Percentiles rank a stretch among this genome's conserved stretches.
phyloP scores from a whole-genome alignment of 2,113 vertebrate genomes.

The Psilopsiagon aurifrons region DNA sequence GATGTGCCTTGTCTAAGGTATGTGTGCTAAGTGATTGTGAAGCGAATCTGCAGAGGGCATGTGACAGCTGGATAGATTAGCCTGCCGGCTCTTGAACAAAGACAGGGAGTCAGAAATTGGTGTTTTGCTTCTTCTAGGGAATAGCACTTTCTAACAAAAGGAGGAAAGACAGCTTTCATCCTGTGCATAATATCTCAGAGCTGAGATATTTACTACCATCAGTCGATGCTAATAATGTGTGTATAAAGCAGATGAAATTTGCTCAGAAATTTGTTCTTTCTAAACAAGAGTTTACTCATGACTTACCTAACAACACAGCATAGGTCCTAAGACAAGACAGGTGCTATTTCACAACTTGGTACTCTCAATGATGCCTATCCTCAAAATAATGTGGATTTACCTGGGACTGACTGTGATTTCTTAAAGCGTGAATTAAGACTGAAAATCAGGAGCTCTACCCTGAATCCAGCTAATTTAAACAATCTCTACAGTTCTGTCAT shows the following conservation, averaged over 20 bases:
- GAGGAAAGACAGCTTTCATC: neutral
- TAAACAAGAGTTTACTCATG: neutral
- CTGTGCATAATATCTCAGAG: neutral
- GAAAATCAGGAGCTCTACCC: neutral
- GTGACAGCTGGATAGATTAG: neutral
- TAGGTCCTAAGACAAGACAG: neutral
- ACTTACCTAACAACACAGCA: neutral
- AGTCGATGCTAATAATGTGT: too few species aligned
- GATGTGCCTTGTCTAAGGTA: neutral
- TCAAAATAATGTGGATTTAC: neutral
- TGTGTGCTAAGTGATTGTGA: neutral
- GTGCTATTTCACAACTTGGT: neutral
- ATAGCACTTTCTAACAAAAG: neutral
- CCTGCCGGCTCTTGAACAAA: neutral
- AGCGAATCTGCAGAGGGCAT: neutral
- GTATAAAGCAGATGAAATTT: neutral
- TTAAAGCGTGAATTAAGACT: neutral
- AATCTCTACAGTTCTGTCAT: neutral
- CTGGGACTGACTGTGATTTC: neutral
- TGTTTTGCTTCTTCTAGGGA: neutral
- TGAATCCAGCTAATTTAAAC: neutral
- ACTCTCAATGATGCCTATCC: neutral
- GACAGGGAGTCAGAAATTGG: neutral
- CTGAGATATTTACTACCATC: neutral
- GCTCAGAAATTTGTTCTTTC: neutral